Percentiles rank a stretch among this genome's conserved stretches.
Conservation (phyloP, 2,888 invertebrate species). For the Campoplex nolae region DNA sequence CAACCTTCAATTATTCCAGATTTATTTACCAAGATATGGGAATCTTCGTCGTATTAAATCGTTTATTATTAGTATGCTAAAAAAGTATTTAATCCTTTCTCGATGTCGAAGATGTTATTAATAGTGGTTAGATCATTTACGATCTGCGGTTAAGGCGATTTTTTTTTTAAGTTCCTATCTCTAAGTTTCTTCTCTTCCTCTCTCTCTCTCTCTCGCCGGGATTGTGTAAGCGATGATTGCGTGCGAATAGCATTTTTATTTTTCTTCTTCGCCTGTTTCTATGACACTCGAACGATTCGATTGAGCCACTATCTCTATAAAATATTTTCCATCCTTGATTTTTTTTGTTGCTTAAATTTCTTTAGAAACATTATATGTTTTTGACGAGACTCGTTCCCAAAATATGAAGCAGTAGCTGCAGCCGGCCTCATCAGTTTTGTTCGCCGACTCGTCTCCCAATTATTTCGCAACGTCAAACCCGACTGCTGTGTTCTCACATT, state of each 20-base stretch:
- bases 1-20: constrained; percentile 37
- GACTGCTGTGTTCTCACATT: neutral
- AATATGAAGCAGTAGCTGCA: neutral
- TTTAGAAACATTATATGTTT: too few species aligned
- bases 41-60: constrained; percentile 9
- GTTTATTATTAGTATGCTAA: constrained; percentile 1
- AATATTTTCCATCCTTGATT: neutral
- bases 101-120: constrained; percentile 9
- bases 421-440: neutral
- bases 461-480: constrained; percentile 14
- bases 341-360: neutral
- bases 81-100: neutral
- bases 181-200: neutral
- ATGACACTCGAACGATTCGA: neutral
- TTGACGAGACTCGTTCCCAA: neutral
- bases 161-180: neutral
- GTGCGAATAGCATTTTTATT: neutral
- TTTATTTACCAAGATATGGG: constrained; percentile 37
- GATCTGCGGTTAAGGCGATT: constrained; percentile 12
- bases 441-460: neutral
- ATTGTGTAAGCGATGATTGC: constrained; percentile 21
- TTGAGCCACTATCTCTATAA: neutral
- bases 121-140: constrained; percentile 27
- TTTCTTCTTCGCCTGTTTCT: neutral
- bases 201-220: neutral